A percentile compares a stretch with the other conserved stretches of the same genome.
Conservation (phyloP, 1,140 invertebrate species). For the Diachasma alloeum region DNA sequence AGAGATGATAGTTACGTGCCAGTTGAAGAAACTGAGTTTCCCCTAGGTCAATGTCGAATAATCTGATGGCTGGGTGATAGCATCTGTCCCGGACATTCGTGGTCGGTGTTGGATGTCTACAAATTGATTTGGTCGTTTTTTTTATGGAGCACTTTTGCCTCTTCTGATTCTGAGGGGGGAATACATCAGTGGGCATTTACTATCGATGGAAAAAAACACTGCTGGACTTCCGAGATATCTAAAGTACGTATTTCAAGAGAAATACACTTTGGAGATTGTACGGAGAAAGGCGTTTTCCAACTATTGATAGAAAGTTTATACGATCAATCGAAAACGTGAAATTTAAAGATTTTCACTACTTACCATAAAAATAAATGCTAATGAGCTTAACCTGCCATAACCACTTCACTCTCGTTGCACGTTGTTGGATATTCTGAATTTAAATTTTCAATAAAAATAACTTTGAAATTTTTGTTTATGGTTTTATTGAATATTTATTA, state of each 20-base stretch:
- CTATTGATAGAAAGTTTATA: constrained; percentile 1
- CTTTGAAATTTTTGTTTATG: too few relatives aligned
- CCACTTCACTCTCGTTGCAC: too few relatives aligned
- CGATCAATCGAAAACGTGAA: neutral
- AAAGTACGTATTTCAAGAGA: neutral
- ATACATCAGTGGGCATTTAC: neutral
- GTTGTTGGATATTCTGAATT: too few relatives aligned
- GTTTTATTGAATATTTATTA: too few relatives aligned
- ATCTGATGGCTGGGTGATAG: neutral
- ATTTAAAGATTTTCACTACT: neutral
- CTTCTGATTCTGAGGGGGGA: neutral
- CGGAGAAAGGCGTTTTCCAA: neutral
- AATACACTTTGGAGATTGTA: neutral
- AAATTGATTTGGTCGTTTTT: too few relatives aligned
- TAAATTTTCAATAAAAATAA: too few relatives aligned
- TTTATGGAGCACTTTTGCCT: too few relatives aligned
- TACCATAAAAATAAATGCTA: neutral
- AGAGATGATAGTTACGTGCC: neutral
- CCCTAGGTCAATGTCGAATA: neutral
- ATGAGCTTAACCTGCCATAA: too few relatives aligned
- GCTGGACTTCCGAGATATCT: neutral
- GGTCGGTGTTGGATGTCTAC: too few relatives aligned
- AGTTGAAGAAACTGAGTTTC: neutral
- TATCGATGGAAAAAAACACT: neutral
- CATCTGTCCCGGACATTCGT: too few relatives aligned